Evolutionary conservation across 2,888 invertebrate species (phyloP).

Genomic region (Neelides folsomi): DNA sequence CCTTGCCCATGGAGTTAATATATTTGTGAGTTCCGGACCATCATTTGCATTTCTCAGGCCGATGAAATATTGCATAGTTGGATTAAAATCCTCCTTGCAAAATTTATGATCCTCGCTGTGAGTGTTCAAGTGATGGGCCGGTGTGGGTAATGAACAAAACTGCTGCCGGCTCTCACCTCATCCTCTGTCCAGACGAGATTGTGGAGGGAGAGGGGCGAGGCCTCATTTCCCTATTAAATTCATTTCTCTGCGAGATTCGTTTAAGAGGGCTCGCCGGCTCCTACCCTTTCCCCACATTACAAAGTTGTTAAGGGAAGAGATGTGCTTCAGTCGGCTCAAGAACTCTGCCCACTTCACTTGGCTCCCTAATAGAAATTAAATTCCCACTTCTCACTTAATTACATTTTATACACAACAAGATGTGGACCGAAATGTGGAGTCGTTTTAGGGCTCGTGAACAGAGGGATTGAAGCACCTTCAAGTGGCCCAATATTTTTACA

Average conservation of each 20-base stretch:
- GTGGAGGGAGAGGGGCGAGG: not conserved
- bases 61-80: slow-evolving; percentile 10
- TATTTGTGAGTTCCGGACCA: not conserved
- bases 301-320: slow-evolving; percentile 1
- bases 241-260: no score
- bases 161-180: not conserved
- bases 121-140: slow-evolving; percentile 3
- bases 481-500: no score
- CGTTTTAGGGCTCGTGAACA: no score
- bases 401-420: no score
- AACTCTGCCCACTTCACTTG: no score
- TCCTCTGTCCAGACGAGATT: not conserved
- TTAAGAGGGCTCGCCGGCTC: not conserved
- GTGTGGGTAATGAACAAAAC: no score
- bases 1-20: not conserved
- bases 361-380: no score
- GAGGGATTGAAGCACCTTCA: no score
- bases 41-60: slow-evolving; percentile 10
- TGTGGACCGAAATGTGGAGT: no score
- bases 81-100: slow-evolving; percentile 14
- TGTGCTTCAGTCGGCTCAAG: no score
- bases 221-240: not conserved
- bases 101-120: slow-evolving; percentile 11
- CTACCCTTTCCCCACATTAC: not conserved
- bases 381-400: no score